These are phyloP conservation scores for Blastobasis lacticolella DNA, from an alignment of 2,888 invertebrate genomes.

Conservation along the genomic window DNA sequence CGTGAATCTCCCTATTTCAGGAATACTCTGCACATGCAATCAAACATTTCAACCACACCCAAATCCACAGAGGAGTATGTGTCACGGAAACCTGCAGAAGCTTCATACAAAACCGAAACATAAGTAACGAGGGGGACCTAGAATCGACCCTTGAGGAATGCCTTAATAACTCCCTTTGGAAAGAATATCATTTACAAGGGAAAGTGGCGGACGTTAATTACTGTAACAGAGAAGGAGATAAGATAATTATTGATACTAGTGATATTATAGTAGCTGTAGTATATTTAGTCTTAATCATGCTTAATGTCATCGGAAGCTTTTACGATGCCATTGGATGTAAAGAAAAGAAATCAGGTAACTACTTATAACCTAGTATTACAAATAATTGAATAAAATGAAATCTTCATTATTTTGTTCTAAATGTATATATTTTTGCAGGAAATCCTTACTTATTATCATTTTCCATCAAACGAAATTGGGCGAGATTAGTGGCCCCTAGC, in stretches of 20 bases:
- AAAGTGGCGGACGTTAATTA: slow-evolving; percentile 35
- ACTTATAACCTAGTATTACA: not conserved
- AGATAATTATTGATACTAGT: slow-evolving; percentile 27
- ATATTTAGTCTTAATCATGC: slow-evolving; percentile 36
- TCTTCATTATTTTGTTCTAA: too few species aligned
- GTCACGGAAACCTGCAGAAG: slow-evolving; percentile 39
- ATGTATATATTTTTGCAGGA: slow-evolving; percentile 29
- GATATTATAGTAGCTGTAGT: slow-evolving; percentile 41
- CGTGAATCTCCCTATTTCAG: slow-evolving; percentile 27
- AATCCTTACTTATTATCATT: slow-evolving; percentile 51
- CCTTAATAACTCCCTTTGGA: slow-evolving; percentile 45
- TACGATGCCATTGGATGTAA: slow-evolving; percentile 33
- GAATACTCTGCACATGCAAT: slow-evolving; percentile 43
- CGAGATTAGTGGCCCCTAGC: slow-evolving; percentile 35
- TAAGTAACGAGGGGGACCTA: slow-evolving; percentile 26
- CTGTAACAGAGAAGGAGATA: slow-evolving; percentile 38
- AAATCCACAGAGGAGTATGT: slow-evolving; percentile 56
- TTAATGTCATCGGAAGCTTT: slow-evolving; percentile 46
- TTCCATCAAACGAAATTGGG: slow-evolving; percentile 53
- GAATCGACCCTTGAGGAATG: slow-evolving; percentile 42
- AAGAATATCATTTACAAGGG: slow-evolving; percentile 38
- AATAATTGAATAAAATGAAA: too few species aligned
- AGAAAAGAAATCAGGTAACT: slow-evolving; percentile 33
- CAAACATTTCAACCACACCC: slow-evolving; percentile 58
- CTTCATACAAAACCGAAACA: slow-evolving; percentile 18